phyloP scores from a whole-genome alignment of 1,140 invertebrate genomes.

The Bombus terrestris region DNA sequence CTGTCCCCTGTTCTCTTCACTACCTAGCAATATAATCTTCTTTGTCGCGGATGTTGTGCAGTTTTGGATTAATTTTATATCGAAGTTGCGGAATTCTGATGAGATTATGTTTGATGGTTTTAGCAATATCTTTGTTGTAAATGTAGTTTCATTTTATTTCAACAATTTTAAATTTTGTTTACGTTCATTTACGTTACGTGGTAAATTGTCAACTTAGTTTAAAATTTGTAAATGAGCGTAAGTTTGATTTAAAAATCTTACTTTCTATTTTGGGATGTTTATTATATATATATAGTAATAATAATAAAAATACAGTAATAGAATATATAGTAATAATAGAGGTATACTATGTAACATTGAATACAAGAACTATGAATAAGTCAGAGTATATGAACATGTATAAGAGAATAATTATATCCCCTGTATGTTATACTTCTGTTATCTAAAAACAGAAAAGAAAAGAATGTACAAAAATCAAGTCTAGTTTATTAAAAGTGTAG shows the following conservation, averaged over 20 bases:
- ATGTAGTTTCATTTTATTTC: background rate
- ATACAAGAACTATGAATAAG: background rate
- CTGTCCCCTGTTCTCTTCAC: constrained; percentile 20
- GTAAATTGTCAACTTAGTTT: background rate
- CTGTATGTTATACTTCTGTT: background rate
- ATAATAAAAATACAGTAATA: background rate
- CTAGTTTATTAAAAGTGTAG: background rate
- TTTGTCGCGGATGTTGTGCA: background rate
- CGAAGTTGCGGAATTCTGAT: background rate
- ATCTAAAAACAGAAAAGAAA: background rate
- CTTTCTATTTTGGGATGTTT: background rate
- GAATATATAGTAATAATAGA: background rate
- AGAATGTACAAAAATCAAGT: background rate
- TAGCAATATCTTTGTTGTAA: background rate
- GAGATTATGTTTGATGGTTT: background rate
- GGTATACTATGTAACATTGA: background rate
- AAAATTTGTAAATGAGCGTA: background rate
- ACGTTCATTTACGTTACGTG: too few relatives aligned
- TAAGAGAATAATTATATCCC: background rate
- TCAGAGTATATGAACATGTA: background rate
- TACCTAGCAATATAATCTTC: constrained; percentile 28
- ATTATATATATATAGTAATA: background rate
- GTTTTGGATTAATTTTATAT: constrained; percentile 23
- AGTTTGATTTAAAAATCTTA: background rate
- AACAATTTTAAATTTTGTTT: background rate